Base-by-base conservation (phyloP, 2,888 invertebrate genomes). In the Himalopsyche tibetana region DNA sequence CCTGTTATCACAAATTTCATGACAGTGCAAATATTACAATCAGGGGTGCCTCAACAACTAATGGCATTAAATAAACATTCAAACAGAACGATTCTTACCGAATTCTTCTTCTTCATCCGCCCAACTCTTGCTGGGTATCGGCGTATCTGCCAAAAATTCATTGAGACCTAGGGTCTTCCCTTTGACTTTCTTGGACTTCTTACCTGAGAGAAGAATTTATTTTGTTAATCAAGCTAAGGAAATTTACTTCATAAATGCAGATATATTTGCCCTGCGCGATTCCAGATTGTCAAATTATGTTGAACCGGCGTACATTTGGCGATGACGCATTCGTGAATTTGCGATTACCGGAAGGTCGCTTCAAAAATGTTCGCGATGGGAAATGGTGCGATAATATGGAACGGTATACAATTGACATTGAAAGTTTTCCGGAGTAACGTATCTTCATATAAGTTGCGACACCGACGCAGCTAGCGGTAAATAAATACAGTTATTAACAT, bases 131-230 rank as follows among this genome's bases (percentile, higher is more conserved):
- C 94, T 90, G 82, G 91, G 91, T 83, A 94, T 93, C 84, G 95
- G 95, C 86, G 95, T 94, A 90, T 96, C 96, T 88, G 96, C 95
- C 89, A 98, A 93, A 91, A 98, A 98, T 90, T 96, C 96, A 91
- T 95, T 96, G 90, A 98, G 93, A 89, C 95, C 95, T 90, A 98
- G 92, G 89, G 96, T 96, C 91, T 96, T 96, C 91, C 97, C 97
- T 94, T 97, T 97, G 92, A 94, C 94, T 94, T 96, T 98, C 94
- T 96, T 97, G 91, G 94, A 95, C 94, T 96, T 97, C 94, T 96
- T 97, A 92, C 95, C 96, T 96, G 93, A 74, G 15, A 38, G 38
- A 15, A 74, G 36, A 36, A 74, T 36, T 38, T 38, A 36, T 74
- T 74, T 38, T 12, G 36, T 74, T 74, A 74, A 12, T 74, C 12